Evolutionary conservation across 2,113 vertebrate genomes (phyloP).

Genomic region (Trichomycterus rosablanca): DNA sequence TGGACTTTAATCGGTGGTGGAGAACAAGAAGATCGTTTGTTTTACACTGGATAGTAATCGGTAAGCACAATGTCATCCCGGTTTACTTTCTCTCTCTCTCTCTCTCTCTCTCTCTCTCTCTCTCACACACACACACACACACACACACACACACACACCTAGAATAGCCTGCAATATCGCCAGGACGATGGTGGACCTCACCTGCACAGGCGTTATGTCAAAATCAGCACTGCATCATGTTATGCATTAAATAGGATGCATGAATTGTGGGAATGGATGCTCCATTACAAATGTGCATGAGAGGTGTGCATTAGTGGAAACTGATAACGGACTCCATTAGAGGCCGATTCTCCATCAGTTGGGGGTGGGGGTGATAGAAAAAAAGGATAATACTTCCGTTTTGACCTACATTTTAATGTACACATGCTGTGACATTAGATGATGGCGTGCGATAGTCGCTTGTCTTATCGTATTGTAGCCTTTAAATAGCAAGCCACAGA

Average conservation of each 20-base stretch:
- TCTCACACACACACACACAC: constrained; percentile 18
- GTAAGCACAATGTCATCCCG: constrained; percentile 59
- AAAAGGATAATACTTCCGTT: constrained; percentile 46
- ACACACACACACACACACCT: constrained; percentile 20
- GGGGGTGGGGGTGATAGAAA: neutral
- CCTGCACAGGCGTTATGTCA: neutral
- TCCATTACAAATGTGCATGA: constrained; percentile 1
- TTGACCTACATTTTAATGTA: constrained; percentile 54
- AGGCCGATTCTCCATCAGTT: constrained; percentile 43
- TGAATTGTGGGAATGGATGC: neutral
- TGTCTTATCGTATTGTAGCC: too few species aligned
- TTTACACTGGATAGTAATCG: constrained; percentile 42
- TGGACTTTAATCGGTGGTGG: constrained; percentile 39
- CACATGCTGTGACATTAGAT: constrained; percentile 10
- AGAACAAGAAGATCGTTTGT: constrained; percentile 35
- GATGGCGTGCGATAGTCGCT: neutral
- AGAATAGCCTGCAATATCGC: constrained; percentile 31
- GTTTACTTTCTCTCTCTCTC: constrained; percentile 37
- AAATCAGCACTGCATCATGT: neutral
- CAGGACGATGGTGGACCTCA: neutral
- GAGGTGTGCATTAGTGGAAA: constrained; percentile 35
- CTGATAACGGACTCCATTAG: constrained; percentile 50
- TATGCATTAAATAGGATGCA: neutral
- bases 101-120: constrained; percentile 12
- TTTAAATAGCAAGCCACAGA: neutral